Percentiles rank a stretch among this genome's conserved stretches.
phyloP scores from a whole-genome alignment of 2,113 vertebrate genomes.

The Rhynchomys soricoides region DNA sequence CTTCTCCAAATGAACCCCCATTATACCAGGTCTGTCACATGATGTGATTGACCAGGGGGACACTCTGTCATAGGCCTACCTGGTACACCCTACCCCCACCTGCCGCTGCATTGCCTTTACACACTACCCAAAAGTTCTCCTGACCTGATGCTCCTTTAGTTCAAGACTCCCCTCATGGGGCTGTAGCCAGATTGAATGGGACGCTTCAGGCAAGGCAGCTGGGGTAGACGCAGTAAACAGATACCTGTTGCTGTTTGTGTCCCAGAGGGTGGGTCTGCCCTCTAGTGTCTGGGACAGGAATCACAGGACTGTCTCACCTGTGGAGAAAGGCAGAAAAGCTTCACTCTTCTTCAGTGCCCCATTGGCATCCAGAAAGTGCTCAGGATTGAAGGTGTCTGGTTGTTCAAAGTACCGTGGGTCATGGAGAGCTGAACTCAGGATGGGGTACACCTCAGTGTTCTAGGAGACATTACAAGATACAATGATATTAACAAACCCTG shows the following conservation, averaged over 20 bases:
- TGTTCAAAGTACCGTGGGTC: conserved; percentile 75
- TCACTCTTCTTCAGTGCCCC: conserved; percentile 76
- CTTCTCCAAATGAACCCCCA: too few relatives aligned
- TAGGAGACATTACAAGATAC: conserved; percentile 15
- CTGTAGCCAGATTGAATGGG: neutral
- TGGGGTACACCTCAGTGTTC: conserved; percentile 74
- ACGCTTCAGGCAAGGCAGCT: neutral
- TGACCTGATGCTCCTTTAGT: neutral
- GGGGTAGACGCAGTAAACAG: neutral
- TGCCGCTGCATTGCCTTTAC: neutral
- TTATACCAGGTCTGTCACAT: too few relatives aligned
- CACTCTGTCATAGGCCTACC: too few relatives aligned
- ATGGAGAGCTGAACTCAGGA: conserved; percentile 76
- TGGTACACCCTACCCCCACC: too few relatives aligned
- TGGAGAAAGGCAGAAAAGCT: conserved; percentile 57
- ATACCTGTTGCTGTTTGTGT: neutral
- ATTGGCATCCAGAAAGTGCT: conserved; percentile 79
- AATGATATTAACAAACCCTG: neutral
- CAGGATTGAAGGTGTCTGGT: conserved; percentile 80
- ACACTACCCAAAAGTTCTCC: neutral
- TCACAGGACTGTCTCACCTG: conserved; percentile 36
- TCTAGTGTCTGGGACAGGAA: neutral
- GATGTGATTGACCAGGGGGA: too few relatives aligned
- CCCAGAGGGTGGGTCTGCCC: too few relatives aligned
- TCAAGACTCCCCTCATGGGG: neutral